phyloP scores from a whole-genome alignment of 1,140 invertebrate species.

The Varroa destructor region DNA sequence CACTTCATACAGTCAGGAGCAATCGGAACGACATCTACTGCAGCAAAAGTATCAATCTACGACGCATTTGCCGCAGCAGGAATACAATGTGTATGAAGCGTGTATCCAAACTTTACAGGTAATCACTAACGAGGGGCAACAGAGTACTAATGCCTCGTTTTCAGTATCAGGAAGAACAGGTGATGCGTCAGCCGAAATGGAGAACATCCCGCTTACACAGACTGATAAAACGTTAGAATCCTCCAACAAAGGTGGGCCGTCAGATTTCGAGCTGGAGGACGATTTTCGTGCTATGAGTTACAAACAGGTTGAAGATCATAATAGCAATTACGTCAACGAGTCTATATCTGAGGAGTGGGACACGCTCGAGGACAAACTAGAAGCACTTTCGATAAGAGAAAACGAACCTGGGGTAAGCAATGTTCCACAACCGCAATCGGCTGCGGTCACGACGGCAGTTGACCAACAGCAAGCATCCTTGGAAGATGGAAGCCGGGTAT shows the following conservation, averaged over 20 bases:
- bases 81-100: background rate
- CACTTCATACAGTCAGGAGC: background rate
- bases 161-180: background rate
- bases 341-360: constrained; percentile 14
- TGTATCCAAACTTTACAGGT: background rate
- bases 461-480: no score
- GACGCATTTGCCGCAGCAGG: background rate
- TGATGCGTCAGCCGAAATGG: background rate
- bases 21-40: background rate
- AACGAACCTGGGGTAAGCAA: background rate
- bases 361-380: constrained; percentile 21
- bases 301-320: no score
- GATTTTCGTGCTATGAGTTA: background rate
- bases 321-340: background rate
- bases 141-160: background rate
- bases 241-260: background rate
- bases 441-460: no score
- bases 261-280: background rate
- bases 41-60: constrained; percentile 6
- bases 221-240: background rate
- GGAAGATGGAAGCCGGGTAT: no score
- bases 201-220: background rate
- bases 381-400: background rate
- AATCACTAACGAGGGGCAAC: background rate
- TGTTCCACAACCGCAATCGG: no score